Percentiles rank a stretch among this genome's conserved stretches.
These are phyloP conservation scores for Drosophila cyrtoloma DNA, from an alignment of 2,888 invertebrate species.

Conservation along the genomic window DNA sequence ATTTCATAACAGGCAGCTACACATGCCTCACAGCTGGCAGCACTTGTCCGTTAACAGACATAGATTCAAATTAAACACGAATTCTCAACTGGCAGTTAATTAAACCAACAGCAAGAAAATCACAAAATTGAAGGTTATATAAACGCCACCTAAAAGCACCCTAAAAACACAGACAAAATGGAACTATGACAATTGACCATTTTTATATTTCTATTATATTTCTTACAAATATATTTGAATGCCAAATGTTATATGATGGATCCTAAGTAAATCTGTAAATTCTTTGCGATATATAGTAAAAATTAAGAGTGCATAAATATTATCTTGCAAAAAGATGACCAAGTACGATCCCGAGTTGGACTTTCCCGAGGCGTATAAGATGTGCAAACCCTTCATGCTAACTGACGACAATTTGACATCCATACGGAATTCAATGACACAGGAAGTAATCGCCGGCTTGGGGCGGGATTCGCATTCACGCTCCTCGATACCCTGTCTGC, in stretches of 20 bases:
- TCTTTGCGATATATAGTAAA: background rate
- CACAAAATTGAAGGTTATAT: background rate
- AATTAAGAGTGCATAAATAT: background rate
- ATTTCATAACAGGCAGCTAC: background rate
- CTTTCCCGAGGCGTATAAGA: conserved; percentile 62
- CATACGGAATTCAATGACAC: conserved; percentile 89
- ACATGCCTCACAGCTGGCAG: background rate
- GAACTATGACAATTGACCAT: background rate
- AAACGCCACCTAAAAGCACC: background rate
- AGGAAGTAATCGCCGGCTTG: conserved; percentile 92
- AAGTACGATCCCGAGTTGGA: conserved; percentile 48
- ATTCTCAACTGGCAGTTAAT: background rate
- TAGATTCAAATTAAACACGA: background rate
- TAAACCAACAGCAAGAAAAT: background rate
- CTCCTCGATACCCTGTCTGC: conserved; percentile 95
- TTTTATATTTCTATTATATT: background rate
- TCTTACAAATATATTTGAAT: background rate
- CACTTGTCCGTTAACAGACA: background rate
- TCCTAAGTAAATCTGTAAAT: background rate
- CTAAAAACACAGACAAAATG: background rate
- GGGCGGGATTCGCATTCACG: conserved; percentile 89
- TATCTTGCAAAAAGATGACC: conserved; percentile 8
- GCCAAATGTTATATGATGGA: background rate
- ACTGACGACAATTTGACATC: conserved; percentile 90
- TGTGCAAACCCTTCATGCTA: conserved; percentile 87